phyloP scores from a whole-genome alignment of 2,797 vertebrate species.

The Danio albolineatus region DNA sequence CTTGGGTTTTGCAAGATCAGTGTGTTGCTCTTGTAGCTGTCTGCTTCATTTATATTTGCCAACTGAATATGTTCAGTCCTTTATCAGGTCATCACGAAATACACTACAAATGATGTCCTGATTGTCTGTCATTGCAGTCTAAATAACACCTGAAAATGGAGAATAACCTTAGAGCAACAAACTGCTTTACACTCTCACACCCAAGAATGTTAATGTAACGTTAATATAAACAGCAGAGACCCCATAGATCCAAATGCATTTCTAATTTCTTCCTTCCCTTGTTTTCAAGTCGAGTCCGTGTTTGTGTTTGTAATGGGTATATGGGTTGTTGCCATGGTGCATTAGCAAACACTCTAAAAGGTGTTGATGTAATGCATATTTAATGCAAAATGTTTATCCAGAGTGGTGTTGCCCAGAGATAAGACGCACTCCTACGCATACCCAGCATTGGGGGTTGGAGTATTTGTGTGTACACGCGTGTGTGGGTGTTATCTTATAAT shows the following conservation, averaged over 20 bases:
- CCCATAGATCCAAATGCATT: neutral
- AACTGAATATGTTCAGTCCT: too few species aligned
- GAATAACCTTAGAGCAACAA: neutral
- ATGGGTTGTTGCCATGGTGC: slow-evolving; percentile 8
- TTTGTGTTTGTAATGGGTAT: neutral
- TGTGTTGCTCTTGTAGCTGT: too few species aligned
- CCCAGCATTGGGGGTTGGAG: slow-evolving; percentile 2
- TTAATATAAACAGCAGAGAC: neutral
- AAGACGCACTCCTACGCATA: slow-evolving; percentile 23
- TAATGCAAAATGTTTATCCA: slow-evolving; percentile 46
- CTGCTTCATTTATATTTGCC: too few species aligned
- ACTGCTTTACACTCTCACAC: neutral
- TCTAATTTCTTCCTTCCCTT: neutral
- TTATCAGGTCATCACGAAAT: too few species aligned
- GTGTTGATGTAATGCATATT: slow-evolving; percentile 45
- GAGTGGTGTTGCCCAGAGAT: slow-evolving; percentile 24
- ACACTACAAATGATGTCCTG: too few species aligned
- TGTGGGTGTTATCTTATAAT: slow-evolving; percentile 16
- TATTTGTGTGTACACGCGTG: slow-evolving; percentile 26
- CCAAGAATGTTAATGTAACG: neutral
- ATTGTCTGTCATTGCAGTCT: too few species aligned
- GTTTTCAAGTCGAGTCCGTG: neutral
- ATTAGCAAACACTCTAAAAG: slow-evolving; percentile 35
- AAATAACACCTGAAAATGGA: neutral
- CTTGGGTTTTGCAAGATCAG: too few species aligned